Evolutionary conservation across 2,797 vertebrate species (phyloP), one percentile per base, ranked within the genome.

Genomic region (Catamblyrhynchus diadema): DNA sequence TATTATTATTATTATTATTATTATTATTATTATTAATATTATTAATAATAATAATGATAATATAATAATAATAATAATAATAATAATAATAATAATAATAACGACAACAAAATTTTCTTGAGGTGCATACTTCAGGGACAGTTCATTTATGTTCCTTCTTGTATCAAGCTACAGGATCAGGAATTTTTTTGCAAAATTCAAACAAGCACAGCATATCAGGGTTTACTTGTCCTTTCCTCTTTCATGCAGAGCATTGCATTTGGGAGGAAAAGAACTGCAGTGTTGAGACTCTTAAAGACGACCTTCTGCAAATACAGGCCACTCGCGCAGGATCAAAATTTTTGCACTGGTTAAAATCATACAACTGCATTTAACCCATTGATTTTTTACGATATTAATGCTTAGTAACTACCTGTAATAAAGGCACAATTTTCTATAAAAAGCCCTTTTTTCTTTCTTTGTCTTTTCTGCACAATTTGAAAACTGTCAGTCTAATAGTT

Each of bases 401-500:
- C 94, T 96, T 95, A 96, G 91, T 96, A 96, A 93, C 92, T 93
- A 88, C 93, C 86, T 88, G 83, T 20, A 83, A 94, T 96, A 92
- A 80, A 94, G 88, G 91, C 23, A 80, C 74, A 79, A 90, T 93
- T 94, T 96, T 93, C 96, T 91, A 91, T 88, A 94, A 97, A 95
- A 65, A 94, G 94, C 81, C 71, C 61, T 81, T 94, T 94, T 91
- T 70, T 74, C 94, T 96, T 93, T 93, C 96, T 96, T 94, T 91
- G 97, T 86, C 95, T 96, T 96, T 93, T 85, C 94, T 90, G 81
- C 74, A 94, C 75, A 92, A 87, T 95, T 94, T 96, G 81, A 94
- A 92, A 95, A 90, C 89, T 89, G 86, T 95, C 96, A 93, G 88
- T 81, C 45, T 94, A 93, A 96, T 78, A 94, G 97, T 97, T 96